Evolutionary conservation across 2,888 invertebrate genomes (phyloP), one percentile per base, ranked within the genome.

Genomic region (Craniophora ligustri): DNA sequence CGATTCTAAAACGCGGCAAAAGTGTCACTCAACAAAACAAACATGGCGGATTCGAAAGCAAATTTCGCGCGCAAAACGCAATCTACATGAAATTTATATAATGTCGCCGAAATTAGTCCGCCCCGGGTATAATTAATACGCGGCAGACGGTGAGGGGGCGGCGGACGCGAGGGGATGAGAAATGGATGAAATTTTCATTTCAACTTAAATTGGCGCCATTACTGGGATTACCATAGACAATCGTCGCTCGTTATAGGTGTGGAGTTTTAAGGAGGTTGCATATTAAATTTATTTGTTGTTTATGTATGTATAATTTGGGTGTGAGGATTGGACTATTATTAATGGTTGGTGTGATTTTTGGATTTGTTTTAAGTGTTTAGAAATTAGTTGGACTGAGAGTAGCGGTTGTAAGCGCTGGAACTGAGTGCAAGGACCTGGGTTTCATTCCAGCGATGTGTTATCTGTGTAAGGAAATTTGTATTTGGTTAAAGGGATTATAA

Each of bases 71-170:
- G 76, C 70, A 75, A 81, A 79, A 78, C 79, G 76, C 71, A 64
- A 76, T 80, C 77, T 70, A 72, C 81, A 79, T 75, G 79, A 78
- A 82, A 82, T 79, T n/a, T 76, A 78, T 77, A 78, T 81, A 83
- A 84, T 81, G 79, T 76, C 77, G 70, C 81, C 72, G 68, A 78
- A 82, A 82, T 81, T 76, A 79, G 71, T 71, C 70, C 66, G 64
- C 59, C 59, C 40, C 62, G 64, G 68, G 56, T 51, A 60, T 74
- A 67, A 76, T 75, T 80, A 76, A 75, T 78, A 76, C 72, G 59
- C 28, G 46, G 53, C 73, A 57, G 65, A 73, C 67, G 55, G 45
- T 32, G 62, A 49, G 56, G 64, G 67, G 50, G 67, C 13, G 15
- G n/a, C 49, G 55, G 48, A 60, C 45, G 60, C 21, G 26, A 32